phyloP scores from a whole-genome alignment of 2,797 vertebrate genomes.

The Gadopsis bispinosus region DNA sequence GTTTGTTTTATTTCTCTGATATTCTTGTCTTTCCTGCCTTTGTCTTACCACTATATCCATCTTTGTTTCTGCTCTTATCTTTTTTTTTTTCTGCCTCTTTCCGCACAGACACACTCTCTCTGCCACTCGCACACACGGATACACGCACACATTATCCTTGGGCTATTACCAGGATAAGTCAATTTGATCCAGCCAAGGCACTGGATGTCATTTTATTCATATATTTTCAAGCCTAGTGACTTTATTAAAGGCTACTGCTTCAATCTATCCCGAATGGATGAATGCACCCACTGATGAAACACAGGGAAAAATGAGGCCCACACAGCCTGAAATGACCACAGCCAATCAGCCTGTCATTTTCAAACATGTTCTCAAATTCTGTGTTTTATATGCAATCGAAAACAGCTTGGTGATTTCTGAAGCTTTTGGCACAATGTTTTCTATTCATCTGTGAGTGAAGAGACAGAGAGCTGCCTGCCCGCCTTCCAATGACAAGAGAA shows the following conservation, averaged over 20 bases:
- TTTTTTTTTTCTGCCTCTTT: constrained; percentile 45
- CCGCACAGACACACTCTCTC: constrained; percentile 43
- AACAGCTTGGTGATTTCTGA: constrained; percentile 71
- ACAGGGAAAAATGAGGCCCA: constrained; percentile 76
- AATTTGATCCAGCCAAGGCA: constrained; percentile 84
- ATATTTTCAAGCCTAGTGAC: constrained; percentile 84
- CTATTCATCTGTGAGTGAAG: constrained; percentile 79
- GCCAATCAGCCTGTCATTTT: constrained; percentile 80
- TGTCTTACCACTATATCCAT: constrained; percentile 76
- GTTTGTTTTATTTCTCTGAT: constrained; percentile 91
- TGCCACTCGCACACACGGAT: constrained; percentile 41
- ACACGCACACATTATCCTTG: constrained; percentile 80
- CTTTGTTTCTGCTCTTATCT: constrained; percentile 68
- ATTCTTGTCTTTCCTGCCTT: constrained; percentile 81
- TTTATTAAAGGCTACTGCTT: constrained; percentile 85
- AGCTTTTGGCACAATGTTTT: constrained; percentile 78
- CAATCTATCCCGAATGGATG: constrained; percentile 84
- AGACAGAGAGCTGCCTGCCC: constrained; percentile 75
- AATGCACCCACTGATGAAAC: constrained; percentile 84
- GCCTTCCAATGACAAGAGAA: constrained; percentile 79
- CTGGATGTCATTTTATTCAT: constrained; percentile 85
- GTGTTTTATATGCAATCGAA: constrained; percentile 79
- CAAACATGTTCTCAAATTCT: constrained; percentile 74
- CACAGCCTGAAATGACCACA: constrained; percentile 81
- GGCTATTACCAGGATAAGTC: constrained; percentile 85